Conservation (phyloP, 2,797 vertebrate species). For the Xyrichtys novacula region DNA sequence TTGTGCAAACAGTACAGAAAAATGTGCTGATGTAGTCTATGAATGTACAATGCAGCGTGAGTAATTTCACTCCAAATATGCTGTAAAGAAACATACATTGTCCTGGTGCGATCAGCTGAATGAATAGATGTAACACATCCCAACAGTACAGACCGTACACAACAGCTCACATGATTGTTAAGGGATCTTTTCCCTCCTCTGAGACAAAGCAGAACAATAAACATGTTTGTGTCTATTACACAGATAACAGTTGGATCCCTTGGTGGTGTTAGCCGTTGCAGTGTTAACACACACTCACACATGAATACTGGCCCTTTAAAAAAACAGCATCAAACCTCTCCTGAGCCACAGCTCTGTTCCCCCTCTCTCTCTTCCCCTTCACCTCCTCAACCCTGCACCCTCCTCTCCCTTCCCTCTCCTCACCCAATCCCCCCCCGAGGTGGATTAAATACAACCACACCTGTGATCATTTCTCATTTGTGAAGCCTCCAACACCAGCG, state of each 20-base stretch:
- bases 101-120: constrained; percentile 28
- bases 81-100: constrained; percentile 36
- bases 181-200: constrained; percentile 41
- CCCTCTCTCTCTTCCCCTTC: constrained; percentile 44
- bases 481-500: constrained; percentile 65
- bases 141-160: constrained; percentile 33
- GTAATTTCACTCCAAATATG: constrained; percentile 27
- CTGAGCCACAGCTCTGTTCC: constrained; percentile 30
- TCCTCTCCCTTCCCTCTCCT: constrained; percentile 41
- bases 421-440: constrained; percentile 54
- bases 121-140: constrained; percentile 31
- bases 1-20: not conserved
- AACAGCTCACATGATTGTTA: constrained; percentile 48
- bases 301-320: constrained; percentile 41
- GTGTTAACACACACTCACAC: constrained; percentile 17
- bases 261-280: constrained; percentile 37
- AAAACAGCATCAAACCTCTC: constrained; percentile 50
- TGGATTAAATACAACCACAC: constrained; percentile 76
- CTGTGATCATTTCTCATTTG: constrained; percentile 78
- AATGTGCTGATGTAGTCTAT: not conserved
- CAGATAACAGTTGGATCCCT: constrained; percentile 62
- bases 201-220: constrained; percentile 64
- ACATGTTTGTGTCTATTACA: constrained; percentile 74
- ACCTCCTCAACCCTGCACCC: constrained; percentile 51
- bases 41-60: constrained; percentile 26